Percentiles rank a stretch among this genome's conserved stretches.
Evolutionary conservation across 2,888 invertebrate genomes (phyloP).

Genomic region (Volucella inflata): DNA sequence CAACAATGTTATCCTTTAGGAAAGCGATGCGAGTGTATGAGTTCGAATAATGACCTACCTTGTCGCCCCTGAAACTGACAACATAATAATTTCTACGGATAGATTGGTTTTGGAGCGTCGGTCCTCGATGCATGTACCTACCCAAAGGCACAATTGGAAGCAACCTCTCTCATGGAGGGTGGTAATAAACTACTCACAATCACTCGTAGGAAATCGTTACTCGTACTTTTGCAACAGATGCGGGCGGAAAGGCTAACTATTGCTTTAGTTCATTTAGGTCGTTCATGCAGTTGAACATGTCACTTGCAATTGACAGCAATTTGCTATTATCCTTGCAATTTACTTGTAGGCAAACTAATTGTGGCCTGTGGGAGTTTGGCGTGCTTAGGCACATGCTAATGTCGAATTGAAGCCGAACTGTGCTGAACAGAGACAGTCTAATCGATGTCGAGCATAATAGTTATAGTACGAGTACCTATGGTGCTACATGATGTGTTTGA

Average conservation of each 20-base stretch:
- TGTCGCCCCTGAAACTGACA: slow-evolving; percentile 47
- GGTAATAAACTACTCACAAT: background rate
- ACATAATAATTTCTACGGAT: slow-evolving; percentile 41
- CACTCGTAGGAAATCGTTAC: background rate
- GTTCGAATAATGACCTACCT: background rate
- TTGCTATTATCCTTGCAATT: slow-evolving; percentile 38
- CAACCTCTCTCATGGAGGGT: background rate
- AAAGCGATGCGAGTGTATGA: background rate
- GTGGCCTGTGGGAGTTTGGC: slow-evolving; percentile 44
- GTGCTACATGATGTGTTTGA: background rate
- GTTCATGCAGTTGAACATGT: slow-evolving; percentile 36
- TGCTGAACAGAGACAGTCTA: background rate
- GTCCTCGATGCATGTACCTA: slow-evolving; percentile 6
- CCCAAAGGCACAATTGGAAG: background rate
- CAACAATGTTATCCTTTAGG: slow-evolving; percentile 23
- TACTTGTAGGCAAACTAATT: slow-evolving; percentile 11
- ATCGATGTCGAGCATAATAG: slow-evolving; percentile 10
- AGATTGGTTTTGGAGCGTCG: slow-evolving; percentile 34
- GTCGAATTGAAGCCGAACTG: background rate
- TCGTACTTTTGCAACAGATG: slow-evolving; percentile 39
- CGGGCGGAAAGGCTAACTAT: background rate
- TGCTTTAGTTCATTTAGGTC: background rate
- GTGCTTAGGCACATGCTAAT: slow-evolving; percentile 24
- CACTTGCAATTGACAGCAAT: slow-evolving; percentile 59
- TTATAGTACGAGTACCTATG: background rate